Conservation (phyloP, 1,140 invertebrate genomes). For the Trachelipus rathkii region DNA sequence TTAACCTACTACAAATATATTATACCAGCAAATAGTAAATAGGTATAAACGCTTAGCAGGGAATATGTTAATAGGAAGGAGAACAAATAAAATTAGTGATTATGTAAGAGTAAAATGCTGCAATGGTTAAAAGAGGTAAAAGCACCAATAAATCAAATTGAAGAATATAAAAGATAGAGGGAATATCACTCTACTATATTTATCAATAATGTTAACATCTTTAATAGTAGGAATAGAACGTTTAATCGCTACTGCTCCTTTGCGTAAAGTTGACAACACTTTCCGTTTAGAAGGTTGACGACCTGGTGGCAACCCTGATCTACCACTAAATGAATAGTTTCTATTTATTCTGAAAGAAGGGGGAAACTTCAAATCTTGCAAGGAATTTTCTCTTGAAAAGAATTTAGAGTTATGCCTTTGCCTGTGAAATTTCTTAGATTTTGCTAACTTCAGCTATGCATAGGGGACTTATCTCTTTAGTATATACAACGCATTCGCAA, state of each 20-base stretch:
- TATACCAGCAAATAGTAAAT: too few species aligned
- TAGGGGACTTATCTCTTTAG: too few species aligned
- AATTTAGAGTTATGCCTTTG: constrained; percentile 45
- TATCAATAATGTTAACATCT: constrained; percentile 95
- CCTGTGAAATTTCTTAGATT: too few species aligned
- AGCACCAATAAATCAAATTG: constrained; percentile 51
- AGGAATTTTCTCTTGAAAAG: constrained; percentile 38
- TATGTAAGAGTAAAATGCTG: too few species aligned
- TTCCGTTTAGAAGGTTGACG: constrained; percentile 34
- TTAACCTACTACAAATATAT: too few species aligned
- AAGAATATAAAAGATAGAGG: constrained; percentile 90
- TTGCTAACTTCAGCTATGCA: too few species aligned
- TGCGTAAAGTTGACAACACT: constrained; percentile 48
- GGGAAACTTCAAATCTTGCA: constrained; percentile 59
- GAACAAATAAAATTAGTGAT: too few species aligned
- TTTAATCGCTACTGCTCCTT: constrained; percentile 47
- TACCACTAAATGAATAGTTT: constrained; percentile 49
- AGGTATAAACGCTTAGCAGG: too few species aligned
- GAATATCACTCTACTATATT: constrained; percentile 89
- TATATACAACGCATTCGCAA: too few species aligned
- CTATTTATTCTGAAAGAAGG: constrained; percentile 73
- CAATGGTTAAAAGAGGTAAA: not conserved
- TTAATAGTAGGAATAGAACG: constrained; percentile 79
- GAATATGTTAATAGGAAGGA: too few species aligned
- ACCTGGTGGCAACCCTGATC: constrained; percentile 36